Evolutionary conservation across 2,113 vertebrate species (phyloP).

Genomic region (Lamprologus lemairii): DNA sequence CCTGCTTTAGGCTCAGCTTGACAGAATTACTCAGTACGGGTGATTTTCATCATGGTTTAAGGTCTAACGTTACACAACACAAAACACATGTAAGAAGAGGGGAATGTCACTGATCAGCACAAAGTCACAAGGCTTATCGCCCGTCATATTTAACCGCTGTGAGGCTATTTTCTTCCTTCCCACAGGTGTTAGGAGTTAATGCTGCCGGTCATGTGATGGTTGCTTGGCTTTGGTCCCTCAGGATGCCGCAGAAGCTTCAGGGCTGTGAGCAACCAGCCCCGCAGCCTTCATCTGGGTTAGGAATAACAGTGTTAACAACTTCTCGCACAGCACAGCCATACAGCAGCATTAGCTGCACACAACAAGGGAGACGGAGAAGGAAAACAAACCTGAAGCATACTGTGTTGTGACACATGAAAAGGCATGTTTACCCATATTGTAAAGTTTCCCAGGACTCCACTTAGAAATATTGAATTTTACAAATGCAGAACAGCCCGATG

Average conservation of each 20-base stretch:
- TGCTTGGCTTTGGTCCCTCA: conserved; percentile 9
- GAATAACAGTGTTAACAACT: conserved; percentile 66
- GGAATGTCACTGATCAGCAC: conserved; percentile 51
- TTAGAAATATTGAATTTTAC: background rate
- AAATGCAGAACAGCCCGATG: background rate
- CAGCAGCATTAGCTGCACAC: background rate
- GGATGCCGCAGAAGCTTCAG: conserved; percentile 37
- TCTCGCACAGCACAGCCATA: conserved; percentile 24
- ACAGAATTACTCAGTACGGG: background rate
- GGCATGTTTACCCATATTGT: background rate
- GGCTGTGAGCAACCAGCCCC: conserved; percentile 36
- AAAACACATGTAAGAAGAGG: conserved; percentile 8
- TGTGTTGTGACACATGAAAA: background rate
- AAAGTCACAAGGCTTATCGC: conserved; percentile 57
- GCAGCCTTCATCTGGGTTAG: conserved; percentile 49
- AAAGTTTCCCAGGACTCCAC: background rate
- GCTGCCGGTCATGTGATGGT: conserved; percentile 40
- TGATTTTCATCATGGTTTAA: background rate
- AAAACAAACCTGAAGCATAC: background rate
- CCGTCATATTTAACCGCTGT: conserved; percentile 31
- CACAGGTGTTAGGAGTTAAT: conserved; percentile 60
- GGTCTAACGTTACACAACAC: background rate
- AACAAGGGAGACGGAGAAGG: background rate
- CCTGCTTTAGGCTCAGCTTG: background rate
- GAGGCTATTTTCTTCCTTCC: conserved; percentile 48